phyloP scores from a whole-genome alignment of 2,113 vertebrate species.

The Edolisoma coerulescens region DNA sequence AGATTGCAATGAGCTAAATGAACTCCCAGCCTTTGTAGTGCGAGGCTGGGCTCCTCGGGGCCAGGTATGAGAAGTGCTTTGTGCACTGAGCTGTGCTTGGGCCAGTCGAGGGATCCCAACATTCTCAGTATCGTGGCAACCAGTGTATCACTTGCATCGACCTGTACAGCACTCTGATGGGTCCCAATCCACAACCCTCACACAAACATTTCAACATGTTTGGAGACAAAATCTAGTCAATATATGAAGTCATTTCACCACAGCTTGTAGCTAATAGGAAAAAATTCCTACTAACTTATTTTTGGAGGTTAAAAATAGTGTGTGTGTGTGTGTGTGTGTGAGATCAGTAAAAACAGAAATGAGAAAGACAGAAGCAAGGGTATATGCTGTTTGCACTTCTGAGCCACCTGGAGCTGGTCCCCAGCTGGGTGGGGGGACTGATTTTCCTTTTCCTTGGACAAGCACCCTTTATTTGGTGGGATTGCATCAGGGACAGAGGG shows the following conservation, averaged over 20 bases:
- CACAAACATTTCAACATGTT: slow-evolving; percentile 41
- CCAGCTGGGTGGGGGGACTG: fast-evolving
- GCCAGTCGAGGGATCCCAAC: background rate
- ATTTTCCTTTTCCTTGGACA: background rate
- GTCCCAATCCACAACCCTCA: slow-evolving; percentile 5
- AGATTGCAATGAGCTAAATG: background rate
- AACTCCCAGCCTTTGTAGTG: background rate
- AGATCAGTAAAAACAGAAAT: slow-evolving; percentile 33
- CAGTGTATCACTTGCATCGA: background rate
- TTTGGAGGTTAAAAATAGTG: slow-evolving; percentile 17
- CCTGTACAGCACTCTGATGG: background rate
- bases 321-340: background rate
- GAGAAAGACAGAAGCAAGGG: slow-evolving; percentile 5
- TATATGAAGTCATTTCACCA: slow-evolving; percentile 22
- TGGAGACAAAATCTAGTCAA: slow-evolving; percentile 6
- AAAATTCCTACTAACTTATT: background rate
- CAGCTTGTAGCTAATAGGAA: background rate
- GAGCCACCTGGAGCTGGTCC: background rate
- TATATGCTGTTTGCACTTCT: background rate
- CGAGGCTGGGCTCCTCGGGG: background rate
- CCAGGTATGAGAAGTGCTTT: background rate
- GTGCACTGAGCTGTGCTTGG: background rate
- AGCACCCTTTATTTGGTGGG: background rate
- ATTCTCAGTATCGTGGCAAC: background rate
- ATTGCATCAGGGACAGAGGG: background rate